These are phyloP conservation scores for Drosophila cognata DNA, from an alignment of 2,888 invertebrate species.

Conservation along the genomic window DNA sequence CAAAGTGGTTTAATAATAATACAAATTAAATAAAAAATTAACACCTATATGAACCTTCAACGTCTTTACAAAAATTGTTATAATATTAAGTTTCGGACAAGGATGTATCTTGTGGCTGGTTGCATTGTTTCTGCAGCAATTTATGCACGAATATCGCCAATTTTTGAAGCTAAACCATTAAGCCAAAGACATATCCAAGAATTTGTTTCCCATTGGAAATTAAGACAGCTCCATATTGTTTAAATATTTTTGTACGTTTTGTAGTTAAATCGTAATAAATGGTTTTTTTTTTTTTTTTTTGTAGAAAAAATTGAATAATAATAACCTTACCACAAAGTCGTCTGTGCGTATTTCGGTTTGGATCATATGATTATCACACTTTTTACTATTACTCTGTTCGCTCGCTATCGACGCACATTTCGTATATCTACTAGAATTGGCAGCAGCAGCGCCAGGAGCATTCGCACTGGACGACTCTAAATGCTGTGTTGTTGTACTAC, in stretches of 20 bases:
- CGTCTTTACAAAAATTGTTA: slow-evolving; percentile 27
- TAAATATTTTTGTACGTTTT: slow-evolving; percentile 22
- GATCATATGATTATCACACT: slow-evolving; percentile 86
- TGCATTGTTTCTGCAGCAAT: slow-evolving; percentile 3
- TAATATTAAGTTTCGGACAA: slow-evolving; percentile 5
- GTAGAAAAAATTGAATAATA: slow-evolving; percentile 85
- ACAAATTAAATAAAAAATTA: not conserved
- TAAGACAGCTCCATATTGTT: slow-evolving; percentile 24
- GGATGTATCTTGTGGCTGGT: slow-evolving; percentile 32
- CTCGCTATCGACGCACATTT: slow-evolving; percentile 58
- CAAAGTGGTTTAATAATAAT: slow-evolving; percentile 6
- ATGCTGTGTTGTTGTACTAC: slow-evolving; percentile 67
- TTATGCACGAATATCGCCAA: slow-evolving; percentile 6
- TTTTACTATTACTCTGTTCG: slow-evolving; percentile 83
- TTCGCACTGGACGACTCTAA: slow-evolving; percentile 69
- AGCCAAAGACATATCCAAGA: slow-evolving; percentile 44
- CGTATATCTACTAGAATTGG: slow-evolving; percentile 66
- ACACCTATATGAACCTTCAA: slow-evolving; percentile 9
- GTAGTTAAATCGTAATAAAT: slow-evolving; percentile 43
- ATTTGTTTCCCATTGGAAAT: slow-evolving; percentile 13
- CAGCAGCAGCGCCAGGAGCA: slow-evolving; percentile 42
- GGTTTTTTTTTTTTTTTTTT: slow-evolving; percentile 54
- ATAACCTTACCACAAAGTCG: slow-evolving; percentile 88
- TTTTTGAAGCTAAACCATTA: not conserved
- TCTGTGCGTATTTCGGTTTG: slow-evolving; percentile 89